Evolutionary conservation across 2,113 vertebrate genomes (phyloP).

Genomic region (Neodon shergylaensis): DNA sequence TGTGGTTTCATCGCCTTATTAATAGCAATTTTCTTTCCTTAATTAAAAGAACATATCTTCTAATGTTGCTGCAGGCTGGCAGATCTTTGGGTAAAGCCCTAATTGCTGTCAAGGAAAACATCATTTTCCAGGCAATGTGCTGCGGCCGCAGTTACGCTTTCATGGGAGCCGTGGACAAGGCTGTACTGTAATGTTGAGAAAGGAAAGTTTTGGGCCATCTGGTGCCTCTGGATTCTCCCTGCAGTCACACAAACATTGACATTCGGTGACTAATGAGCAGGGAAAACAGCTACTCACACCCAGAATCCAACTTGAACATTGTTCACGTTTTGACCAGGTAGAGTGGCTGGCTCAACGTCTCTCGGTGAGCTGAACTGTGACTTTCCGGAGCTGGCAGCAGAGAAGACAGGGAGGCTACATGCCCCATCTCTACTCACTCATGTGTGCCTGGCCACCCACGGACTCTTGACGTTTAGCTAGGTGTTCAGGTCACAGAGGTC

Average conservation of each 20-base stretch:
- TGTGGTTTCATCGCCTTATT: slow-evolving; percentile 59
- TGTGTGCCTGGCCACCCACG: not conserved
- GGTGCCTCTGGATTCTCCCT: slow-evolving; percentile 67
- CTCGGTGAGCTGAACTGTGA: not conserved
- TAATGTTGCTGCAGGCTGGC: slow-evolving; percentile 69
- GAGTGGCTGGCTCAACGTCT: not conserved
- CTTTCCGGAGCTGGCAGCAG: not conserved
- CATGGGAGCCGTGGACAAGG: slow-evolving; percentile 67
- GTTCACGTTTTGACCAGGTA: not conserved
- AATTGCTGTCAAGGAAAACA: slow-evolving; percentile 80
- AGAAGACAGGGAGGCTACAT: not conserved
- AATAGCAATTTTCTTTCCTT: slow-evolving; percentile 43
- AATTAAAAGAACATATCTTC: slow-evolving; percentile 61
- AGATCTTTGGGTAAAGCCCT: slow-evolving; percentile 67
- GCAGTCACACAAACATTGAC: slow-evolving; percentile 75
- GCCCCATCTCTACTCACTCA: not conserved
- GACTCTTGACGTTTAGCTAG: not conserved
- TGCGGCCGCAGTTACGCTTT: slow-evolving; percentile 71
- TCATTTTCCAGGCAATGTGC: slow-evolving; percentile 67
- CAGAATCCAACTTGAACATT: slow-evolving; percentile 17
- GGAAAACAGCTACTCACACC: slow-evolving; percentile 44
- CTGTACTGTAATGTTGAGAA: slow-evolving; percentile 67
- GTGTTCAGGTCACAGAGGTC: not conserved
- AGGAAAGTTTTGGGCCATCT: slow-evolving; percentile 74
- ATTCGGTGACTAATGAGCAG: slow-evolving; percentile 68